Conservation (phyloP, 2,888 invertebrate species). For the Drosophila prolongata region DNA sequence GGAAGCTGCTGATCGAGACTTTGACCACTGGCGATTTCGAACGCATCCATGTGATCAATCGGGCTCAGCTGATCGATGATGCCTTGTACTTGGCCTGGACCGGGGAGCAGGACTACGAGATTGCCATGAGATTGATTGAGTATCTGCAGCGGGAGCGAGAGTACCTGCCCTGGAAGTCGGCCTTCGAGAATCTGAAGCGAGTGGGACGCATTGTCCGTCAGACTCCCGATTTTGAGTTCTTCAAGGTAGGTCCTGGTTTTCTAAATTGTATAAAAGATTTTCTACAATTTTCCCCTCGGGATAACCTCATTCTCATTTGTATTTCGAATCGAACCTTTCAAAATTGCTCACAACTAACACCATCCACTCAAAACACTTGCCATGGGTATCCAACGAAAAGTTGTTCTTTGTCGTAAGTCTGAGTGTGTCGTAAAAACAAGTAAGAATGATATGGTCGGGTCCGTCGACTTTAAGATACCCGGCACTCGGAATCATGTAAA, state of each 20-base stretch:
- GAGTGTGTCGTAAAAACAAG: conserved; percentile 8
- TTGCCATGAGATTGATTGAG: conserved; percentile 86
- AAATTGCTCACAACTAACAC: conserved; percentile 33
- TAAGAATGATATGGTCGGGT: conserved; percentile 4
- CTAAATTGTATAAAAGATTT: background rate
- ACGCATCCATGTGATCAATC: conserved; percentile 88
- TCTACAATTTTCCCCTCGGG: background rate
- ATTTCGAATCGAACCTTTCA: conserved; percentile 44
- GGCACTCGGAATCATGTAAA: background rate
- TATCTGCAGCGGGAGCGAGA: conserved; percentile 85
- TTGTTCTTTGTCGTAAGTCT: conserved; percentile 69
- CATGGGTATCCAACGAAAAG: conserved; percentile 41
- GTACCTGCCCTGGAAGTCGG: conserved; percentile 85
- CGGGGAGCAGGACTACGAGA: conserved; percentile 88
- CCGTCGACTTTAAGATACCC: background rate
- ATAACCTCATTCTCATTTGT: conserved; percentile 59
- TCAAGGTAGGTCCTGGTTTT: conserved; percentile 85
- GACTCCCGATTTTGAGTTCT: conserved; percentile 87
- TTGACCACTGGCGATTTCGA: conserved; percentile 86
- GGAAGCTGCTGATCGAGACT: conserved; percentile 87
- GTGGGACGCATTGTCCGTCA: conserved; percentile 87
- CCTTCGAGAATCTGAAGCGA: conserved; percentile 87
- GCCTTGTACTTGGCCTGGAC: conserved; percentile 88
- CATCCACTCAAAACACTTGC: conserved; percentile 21
- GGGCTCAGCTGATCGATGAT: conserved; percentile 94